Base-by-base conservation (phyloP, 30 jellyfish, hydroid and myxozoan species). In the Sanderia malayensis region DNA sequence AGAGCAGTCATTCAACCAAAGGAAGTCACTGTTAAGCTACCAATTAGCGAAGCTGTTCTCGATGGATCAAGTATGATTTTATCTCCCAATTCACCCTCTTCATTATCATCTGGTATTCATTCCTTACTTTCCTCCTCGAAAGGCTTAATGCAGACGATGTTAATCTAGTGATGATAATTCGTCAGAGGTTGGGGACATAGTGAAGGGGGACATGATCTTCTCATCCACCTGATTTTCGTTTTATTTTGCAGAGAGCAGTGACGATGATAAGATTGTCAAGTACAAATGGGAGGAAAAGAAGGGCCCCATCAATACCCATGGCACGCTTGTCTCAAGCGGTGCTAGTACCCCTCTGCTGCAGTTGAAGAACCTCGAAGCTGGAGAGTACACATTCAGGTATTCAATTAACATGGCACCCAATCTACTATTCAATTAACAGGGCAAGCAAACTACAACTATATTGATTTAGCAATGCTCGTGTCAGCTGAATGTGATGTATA, bases 21-120 rank as follows among this genome's bases (percentile, higher is more conserved):
- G 46, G 99, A 92, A 46, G 97, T 86, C 58, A 61, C 95, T 2
- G 79, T 92, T 15, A 90, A 88, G 55, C 64, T 92, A 30, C 99
- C 99, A 0, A 85, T 86, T 17, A 92, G 85, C 37, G 88, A 74
- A 27, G 95, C 92, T 25, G 94, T 92, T 1, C 77, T 92, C 26
- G 95, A 84, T 30, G 99, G 96, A 4, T 84, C 99, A 63, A 92
- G 99, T 92, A 80, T 45, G 99, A 2, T n/a, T n/a, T n/a, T n/a
- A n/a, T n/a, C n/a, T n/a, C n/a, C n/a, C n/a, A n/a, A n/a, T n/a
- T n/a, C n/a, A n/a, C n/a, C n/a, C n/a, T n/a, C n/a, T n/a, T n/a
- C n/a, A n/a, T n/a, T n/a, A n/a, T n/a, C n/a, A n/a, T n/a, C n/a
- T n/a, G n/a, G n/a, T n/a, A n/a, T n/a, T n/a, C n/a, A n/a, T n/a